Evolutionary conservation across 2,113 vertebrate genomes (phyloP), one percentile per base, ranked within the genome.

Genomic region (Morone saxatilis): DNA sequence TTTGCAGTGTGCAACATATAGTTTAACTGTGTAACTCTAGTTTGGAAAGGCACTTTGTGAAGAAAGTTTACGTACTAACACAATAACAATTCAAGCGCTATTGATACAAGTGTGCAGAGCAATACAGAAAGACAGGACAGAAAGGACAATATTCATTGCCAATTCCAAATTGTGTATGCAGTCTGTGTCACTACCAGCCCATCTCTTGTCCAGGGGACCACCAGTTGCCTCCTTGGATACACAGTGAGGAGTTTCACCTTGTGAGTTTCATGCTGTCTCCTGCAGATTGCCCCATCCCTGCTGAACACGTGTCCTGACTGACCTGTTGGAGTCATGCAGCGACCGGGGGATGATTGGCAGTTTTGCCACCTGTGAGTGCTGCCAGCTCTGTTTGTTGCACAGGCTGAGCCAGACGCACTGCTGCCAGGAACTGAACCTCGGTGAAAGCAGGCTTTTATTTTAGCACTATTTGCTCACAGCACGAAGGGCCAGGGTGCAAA

Each of bases 311-410:
- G 2, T 69, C 70, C 66, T 66, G 66, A 81, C 59, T 51, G 75
- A 90, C 83, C 80, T 76, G 83, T 67, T 50, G 36, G 62, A 85
- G 71, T 76, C 59, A 50, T 47, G 70, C 74, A 50, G 76, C 8
- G 48, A 75, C 14, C 38, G 51, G 38, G 16, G 36, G 41, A 59
- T 73, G 81, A 71, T 71, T 84, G 87, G 71, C 71, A 71, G 67
- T 8, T 36, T 73, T 82, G 65, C 61, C 67, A 36, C 56, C 14
- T 74, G 66, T 41, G 43, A 40, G 41, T 20, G 2, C 38, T 85
- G 83, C 81, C 85, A 89, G 67, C 80, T 73, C 85, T 68, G 70
- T 78, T 84, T 80, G 83, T 80, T 71, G 41, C 59, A 65, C 38
- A 62, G 48, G 43, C 71, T 22, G 56, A 82, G 76, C 22, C 59